Conservation (phyloP, 2,113 vertebrate species). For the Rhabdomys dilectus region DNA sequence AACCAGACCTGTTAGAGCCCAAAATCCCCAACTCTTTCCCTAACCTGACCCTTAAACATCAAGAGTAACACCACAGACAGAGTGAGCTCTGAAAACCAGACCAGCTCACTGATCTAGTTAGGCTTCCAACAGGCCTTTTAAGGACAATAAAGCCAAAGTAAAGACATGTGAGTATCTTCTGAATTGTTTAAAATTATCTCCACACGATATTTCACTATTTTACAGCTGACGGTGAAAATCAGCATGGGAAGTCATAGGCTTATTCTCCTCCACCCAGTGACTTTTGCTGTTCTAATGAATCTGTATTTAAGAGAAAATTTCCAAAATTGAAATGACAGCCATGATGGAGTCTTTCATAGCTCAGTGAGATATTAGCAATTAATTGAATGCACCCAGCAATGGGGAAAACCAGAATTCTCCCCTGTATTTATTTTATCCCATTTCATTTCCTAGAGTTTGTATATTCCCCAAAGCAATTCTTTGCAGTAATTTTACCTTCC, state of each 20-base stretch:
- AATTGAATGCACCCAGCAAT: conserved; percentile 83
- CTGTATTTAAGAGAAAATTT: conserved; percentile 84
- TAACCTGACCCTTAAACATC: background rate
- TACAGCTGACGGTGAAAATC: conserved; percentile 49
- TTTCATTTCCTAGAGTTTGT: conserved; percentile 80
- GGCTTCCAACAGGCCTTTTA: background rate
- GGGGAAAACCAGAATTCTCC: conserved; percentile 80
- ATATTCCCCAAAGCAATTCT: conserved; percentile 76
- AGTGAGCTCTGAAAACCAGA: background rate
- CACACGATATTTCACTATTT: conserved; percentile 61
- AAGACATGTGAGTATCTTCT: background rate
- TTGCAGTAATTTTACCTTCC: conserved; percentile 78
- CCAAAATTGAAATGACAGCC: conserved; percentile 82
- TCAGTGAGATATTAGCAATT: conserved; percentile 85
- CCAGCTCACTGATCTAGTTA: background rate
- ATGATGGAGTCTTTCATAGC: conserved; percentile 82
- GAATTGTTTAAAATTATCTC: conserved; percentile 64
- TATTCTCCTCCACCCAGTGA: conserved; percentile 81
- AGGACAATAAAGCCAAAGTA: background rate
- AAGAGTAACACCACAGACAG: background rate
- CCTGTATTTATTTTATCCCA: conserved; percentile 84
- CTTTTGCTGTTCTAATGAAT: conserved; percentile 83
- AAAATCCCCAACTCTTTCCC: background rate
- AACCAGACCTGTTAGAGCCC: background rate
- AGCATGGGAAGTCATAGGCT: conserved; percentile 56